Evolutionary conservation across 1,140 invertebrate species (phyloP).

Genomic region (Drosophila littoralis): DNA sequence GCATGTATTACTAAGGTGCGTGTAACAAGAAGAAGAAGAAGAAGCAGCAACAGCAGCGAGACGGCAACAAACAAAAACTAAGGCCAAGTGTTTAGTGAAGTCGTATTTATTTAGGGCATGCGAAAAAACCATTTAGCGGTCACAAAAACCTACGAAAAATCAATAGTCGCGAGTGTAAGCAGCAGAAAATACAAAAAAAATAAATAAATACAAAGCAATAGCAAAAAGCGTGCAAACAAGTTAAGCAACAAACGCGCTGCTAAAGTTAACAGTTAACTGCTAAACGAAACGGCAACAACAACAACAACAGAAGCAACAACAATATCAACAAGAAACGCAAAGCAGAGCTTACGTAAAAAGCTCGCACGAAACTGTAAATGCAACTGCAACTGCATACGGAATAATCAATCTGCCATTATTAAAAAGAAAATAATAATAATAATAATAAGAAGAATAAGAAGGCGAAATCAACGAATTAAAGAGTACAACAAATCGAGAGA

Average conservation of each 20-base stretch:
- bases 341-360: constrained; percentile 58
- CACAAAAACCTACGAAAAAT: constrained; percentile 67
- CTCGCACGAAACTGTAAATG: constrained; percentile 34
- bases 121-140: constrained; percentile 55
- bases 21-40: constrained; percentile 32
- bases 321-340: constrained; percentile 28
- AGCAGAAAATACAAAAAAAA: neutral
- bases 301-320: constrained; percentile 21
- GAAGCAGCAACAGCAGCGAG: constrained; percentile 16
- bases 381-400: constrained; percentile 17
- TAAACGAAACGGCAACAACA: constrained; percentile 47
- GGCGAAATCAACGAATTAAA: constrained; percentile 13
- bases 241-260: constrained; percentile 52
- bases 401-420: constrained; percentile 9
- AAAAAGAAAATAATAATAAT: neutral
- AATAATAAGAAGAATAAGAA: neutral
- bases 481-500: neutral
- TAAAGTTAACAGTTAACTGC: constrained; percentile 67
- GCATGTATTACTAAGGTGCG: constrained; percentile 41
- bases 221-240: constrained; percentile 68
- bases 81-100: constrained; percentile 12
- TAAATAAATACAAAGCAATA: neutral
- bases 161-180: constrained; percentile 59
- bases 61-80: constrained; percentile 30
- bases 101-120: constrained; percentile 50